Conservation (phyloP, 2,113 vertebrate species). For the Ptyas mucosa region DNA sequence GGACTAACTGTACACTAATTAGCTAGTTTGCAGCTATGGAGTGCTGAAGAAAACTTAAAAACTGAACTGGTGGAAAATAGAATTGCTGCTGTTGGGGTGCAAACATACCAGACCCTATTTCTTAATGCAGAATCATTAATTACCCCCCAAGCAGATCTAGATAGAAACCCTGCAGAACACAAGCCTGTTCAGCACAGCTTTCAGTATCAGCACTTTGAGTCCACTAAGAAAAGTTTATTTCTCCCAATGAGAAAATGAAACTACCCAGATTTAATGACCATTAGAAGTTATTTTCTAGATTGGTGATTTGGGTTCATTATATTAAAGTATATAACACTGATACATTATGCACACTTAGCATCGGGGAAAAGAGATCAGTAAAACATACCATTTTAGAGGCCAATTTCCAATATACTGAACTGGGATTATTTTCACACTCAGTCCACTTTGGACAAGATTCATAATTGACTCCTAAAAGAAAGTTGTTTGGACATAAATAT, state of each 20-base stretch:
- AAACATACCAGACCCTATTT: not conserved
- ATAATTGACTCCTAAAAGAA: conserved; percentile 69
- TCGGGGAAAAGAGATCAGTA: not conserved
- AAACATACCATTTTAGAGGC: conserved; percentile 69
- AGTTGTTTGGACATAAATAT: conserved; percentile 22
- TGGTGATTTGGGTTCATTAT: not conserved
- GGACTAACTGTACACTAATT: not conserved
- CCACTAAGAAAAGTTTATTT: not conserved
- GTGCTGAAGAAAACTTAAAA: not conserved
- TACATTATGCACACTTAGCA: not conserved
- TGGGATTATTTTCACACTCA: conserved; percentile 62
- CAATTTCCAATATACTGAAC: conserved; percentile 66
- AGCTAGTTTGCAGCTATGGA: not conserved
- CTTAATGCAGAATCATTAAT: not conserved
- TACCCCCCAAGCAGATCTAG: not conserved
- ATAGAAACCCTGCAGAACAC: not conserved
- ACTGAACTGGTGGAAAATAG: not conserved
- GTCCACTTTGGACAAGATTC: conserved; percentile 68
- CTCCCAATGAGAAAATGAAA: not conserved
- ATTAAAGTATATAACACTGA: not conserved
- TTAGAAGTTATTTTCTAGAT: not conserved
- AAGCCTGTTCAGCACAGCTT: not conserved
- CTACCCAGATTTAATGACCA: not conserved
- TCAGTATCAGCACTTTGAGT: not conserved
- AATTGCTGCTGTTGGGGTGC: not conserved